Evolutionary conservation across 1,140 invertebrate species (phyloP).

Genomic region (Sweltsa coloradensis): DNA sequence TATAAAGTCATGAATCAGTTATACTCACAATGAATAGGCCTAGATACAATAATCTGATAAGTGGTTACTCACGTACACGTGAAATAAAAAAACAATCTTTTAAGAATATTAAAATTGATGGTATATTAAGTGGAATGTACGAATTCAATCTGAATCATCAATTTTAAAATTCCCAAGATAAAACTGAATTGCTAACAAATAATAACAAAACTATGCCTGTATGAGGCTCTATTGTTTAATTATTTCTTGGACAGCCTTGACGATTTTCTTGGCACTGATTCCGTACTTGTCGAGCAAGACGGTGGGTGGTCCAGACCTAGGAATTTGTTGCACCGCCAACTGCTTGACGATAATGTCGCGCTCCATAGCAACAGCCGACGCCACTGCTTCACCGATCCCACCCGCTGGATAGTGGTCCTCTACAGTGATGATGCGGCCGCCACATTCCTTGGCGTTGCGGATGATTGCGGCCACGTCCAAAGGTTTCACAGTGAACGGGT

Average conservation of each 20-base stretch:
- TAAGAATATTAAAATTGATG: too few species aligned
- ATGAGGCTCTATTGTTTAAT: conserved; percentile 35
- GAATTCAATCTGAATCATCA: too few species aligned
- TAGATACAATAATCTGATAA: too few species aligned
- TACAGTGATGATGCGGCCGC: conserved; percentile 78
- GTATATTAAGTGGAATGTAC: too few species aligned
- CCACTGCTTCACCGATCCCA: conserved; percentile 91
- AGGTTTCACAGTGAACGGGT: conserved; percentile 94
- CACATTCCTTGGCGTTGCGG: conserved; percentile 62
- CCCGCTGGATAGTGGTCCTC: conserved; percentile 95
- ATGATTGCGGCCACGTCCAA: conserved; percentile 71
- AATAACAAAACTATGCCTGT: background rate
- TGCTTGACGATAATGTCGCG: conserved; percentile 67
- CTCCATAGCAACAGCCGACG: conserved; percentile 61
- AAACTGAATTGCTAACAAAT: too few species aligned
- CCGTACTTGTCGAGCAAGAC: conserved; percentile 81
- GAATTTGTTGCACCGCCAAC: conserved; percentile 73
- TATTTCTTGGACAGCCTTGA: conserved; percentile 50
- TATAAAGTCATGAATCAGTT: too few species aligned
- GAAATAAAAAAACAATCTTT: too few species aligned
- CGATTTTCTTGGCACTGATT: conserved; percentile 71
- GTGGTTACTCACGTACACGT: too few species aligned
- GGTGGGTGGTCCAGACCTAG: conserved; percentile 79
- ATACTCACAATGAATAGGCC: too few species aligned
- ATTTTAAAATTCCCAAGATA: too few species aligned